A percentile compares a stretch with the other conserved stretches of the same genome.
These are phyloP conservation scores for Endomychus coccineus DNA, from an alignment of 2,888 invertebrate species.

Conservation along the genomic window DNA sequence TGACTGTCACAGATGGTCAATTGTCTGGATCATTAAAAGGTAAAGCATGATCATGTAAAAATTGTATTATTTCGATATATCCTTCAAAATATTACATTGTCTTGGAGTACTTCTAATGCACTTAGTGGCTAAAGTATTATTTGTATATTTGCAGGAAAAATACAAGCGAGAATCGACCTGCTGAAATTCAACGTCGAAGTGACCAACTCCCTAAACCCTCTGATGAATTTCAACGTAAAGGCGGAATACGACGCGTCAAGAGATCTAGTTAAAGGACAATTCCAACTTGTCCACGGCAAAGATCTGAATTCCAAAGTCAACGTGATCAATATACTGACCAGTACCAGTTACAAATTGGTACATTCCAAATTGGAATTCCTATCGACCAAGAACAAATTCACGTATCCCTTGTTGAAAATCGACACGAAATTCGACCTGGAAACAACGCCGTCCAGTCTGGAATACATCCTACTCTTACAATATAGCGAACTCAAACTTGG, in stretches of 20 bases:
- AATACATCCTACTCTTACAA: conserved; percentile 50
- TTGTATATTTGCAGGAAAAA: conserved; percentile 18
- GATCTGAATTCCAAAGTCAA: conserved; percentile 53
- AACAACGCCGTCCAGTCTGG: conserved; percentile 49
- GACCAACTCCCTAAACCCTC: conserved; percentile 53
- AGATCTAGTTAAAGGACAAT: too few species aligned
- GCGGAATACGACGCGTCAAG: conserved; percentile 42
- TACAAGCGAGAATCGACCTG: conserved; percentile 40
- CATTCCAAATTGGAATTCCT: conserved; percentile 43
- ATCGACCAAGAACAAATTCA: conserved; percentile 49
- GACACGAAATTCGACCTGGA: conserved; percentile 51
- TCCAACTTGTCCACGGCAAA: conserved; percentile 54
- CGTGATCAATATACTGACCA: conserved; percentile 34
- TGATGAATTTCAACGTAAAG: conserved; percentile 53
- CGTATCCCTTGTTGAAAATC: conserved; percentile 49
- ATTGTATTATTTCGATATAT: too few species aligned
- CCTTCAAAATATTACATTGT: too few species aligned
- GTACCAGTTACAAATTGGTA: conserved; percentile 23
- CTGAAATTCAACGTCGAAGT: conserved; percentile 47
- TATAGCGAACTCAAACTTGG: conserved; percentile 54
- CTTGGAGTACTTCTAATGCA: too few species aligned
- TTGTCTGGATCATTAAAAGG: conserved; percentile 45
- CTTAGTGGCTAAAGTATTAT: too few species aligned
- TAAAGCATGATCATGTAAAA: conserved; percentile 28
- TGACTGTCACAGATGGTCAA: conserved; percentile 47